These are phyloP conservation scores for Hyperoplus immaculatus DNA, from an alignment of 2,797 vertebrate genomes.

Conservation along the genomic window DNA sequence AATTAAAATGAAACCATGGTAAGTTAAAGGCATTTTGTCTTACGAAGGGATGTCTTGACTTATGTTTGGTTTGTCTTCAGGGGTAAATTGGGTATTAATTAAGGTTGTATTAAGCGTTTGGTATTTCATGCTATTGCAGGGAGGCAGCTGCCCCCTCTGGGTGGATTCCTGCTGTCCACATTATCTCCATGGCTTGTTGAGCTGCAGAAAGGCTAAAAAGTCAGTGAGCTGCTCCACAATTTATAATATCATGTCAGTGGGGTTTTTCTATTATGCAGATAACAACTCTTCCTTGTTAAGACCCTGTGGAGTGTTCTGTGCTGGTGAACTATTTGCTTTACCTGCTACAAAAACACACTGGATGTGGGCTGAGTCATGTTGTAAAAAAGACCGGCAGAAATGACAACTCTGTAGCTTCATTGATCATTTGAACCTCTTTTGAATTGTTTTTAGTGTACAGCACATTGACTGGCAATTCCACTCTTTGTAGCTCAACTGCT, in stretches of 20 bases:
- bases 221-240: neutral
- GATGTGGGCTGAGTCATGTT: neutral
- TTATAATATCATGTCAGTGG: neutral
- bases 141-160: neutral
- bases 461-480: neutral
- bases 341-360: neutral
- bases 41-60: neutral
- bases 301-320: neutral
- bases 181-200: constrained; percentile 5
- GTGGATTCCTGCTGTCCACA: neutral
- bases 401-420: no score
- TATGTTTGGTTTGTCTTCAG: neutral
- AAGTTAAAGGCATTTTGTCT: neutral
- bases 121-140: neutral
- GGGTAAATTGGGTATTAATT: neutral
- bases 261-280: constrained; percentile 1
- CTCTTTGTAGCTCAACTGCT: neutral
- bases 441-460: neutral
- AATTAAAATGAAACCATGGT: neutral
- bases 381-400: no score
- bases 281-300: neutral
- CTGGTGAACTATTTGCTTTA: constrained; percentile 2
- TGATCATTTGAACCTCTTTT: neutral
- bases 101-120: neutral
- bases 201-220: constrained; percentile 7